A percentile compares a stretch with the other conserved stretches of the same genome.
Conservation (phyloP, 2,113 vertebrate genomes). For the Craseonycteris thonglongyai region DNA sequence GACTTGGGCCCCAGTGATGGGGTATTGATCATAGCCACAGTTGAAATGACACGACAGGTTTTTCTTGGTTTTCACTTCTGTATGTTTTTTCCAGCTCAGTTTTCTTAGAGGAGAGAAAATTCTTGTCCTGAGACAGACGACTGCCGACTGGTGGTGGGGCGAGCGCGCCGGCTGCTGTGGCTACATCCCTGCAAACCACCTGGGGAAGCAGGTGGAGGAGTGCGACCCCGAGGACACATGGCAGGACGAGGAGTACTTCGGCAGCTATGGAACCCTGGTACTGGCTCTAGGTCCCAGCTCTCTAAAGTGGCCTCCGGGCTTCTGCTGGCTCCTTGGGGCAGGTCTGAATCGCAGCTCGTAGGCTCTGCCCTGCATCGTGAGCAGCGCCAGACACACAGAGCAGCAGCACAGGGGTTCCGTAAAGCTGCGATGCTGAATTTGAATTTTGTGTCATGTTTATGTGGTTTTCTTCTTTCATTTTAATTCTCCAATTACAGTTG, state of each 20-base stretch:
- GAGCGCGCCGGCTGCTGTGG: slow-evolving; percentile 75
- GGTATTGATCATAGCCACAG: background rate
- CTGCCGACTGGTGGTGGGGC: slow-evolving; percentile 85
- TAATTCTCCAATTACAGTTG: too few species aligned
- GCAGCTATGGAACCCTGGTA: slow-evolving; percentile 82
- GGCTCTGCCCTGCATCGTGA: background rate
- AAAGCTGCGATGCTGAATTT: background rate
- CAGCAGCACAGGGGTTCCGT: background rate
- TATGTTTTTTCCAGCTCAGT: slow-evolving; percentile 54
- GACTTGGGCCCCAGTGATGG: background rate
- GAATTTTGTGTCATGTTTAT: background rate
- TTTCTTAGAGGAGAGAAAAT: slow-evolving; percentile 69
- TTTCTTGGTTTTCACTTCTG: background rate
- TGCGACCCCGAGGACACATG: slow-evolving; percentile 77
- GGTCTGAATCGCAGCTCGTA: accelerated
- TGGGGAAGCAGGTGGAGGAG: slow-evolving; percentile 58
- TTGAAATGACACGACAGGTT: background rate
- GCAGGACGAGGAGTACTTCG: slow-evolving; percentile 87
- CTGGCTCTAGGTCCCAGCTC: background rate
- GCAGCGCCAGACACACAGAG: too few species aligned
- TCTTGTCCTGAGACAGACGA: slow-evolving; percentile 74
- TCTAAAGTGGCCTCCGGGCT: background rate
- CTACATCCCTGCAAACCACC: slow-evolving; percentile 80
- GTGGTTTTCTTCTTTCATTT: background rate
- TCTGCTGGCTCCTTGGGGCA: background rate